Conservation (phyloP, 37 sponge, comb jelly and placozoan genomes). For the Petrosia ficiformis region DNA sequence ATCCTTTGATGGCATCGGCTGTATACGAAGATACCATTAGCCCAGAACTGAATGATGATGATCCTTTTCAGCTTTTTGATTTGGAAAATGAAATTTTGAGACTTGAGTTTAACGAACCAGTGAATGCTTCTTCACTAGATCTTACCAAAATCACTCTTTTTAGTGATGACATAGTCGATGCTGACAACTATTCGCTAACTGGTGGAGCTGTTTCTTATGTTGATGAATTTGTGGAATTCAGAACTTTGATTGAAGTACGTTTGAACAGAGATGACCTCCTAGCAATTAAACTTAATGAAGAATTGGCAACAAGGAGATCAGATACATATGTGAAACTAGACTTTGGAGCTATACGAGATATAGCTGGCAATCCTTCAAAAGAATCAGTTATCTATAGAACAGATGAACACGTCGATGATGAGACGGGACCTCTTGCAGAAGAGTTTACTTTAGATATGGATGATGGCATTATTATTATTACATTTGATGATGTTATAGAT, state of each 20-base stretch:
- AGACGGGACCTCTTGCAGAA: constrained; percentile 40
- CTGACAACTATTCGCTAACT: constrained; percentile 11
- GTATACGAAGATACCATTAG: constrained; percentile 28
- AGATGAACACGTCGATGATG: constrained; percentile 24
- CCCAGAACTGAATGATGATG: constrained; percentile 13
- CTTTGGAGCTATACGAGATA: constrained; percentile 58
- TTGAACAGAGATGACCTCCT: constrained; percentile 40
- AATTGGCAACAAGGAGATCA: constrained; percentile 17
- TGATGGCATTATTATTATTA: constrained; percentile 45
- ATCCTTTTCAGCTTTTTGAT: constrained; percentile 37
- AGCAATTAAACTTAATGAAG: constrained; percentile 41
- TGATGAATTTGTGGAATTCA: background rate
- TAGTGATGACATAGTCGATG: background rate
- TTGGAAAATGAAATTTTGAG: constrained; percentile 22
- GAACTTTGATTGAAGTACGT: constrained; percentile 27
- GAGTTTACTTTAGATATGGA: constrained; percentile 69
- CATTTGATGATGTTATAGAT: constrained; percentile 72
- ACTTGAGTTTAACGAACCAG: constrained; percentile 76
- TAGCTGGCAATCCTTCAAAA: constrained; percentile 48
- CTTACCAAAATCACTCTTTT: constrained; percentile 45
- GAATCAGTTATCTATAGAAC: constrained; percentile 19
- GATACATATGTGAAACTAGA: constrained; percentile 36
- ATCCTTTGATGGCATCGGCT: constrained; percentile 27
- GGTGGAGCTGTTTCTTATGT: constrained; percentile 39
- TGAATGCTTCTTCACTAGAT: constrained; percentile 62